Evolutionary conservation across 2,113 vertebrate genomes (phyloP).

Genomic region (Nycticebus coucang): DNA sequence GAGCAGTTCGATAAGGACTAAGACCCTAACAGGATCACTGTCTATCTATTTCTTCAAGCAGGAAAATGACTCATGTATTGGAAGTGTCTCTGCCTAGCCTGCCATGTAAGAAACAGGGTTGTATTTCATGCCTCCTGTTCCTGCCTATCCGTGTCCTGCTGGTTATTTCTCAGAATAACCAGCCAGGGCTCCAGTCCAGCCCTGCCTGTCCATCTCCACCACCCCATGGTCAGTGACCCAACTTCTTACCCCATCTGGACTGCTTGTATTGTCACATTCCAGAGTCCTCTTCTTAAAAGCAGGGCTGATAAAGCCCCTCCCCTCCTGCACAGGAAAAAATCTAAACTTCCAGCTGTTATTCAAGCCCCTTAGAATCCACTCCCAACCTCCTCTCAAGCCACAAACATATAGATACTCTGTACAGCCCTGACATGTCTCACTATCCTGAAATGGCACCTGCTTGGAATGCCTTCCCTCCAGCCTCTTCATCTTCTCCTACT

Average conservation of each 20-base stretch:
- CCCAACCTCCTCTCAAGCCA: background rate
- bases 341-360: background rate
- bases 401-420: rapidly evolving
- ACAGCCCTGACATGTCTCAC: background rate
- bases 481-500: background rate
- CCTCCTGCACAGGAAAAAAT: background rate
- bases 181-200: background rate
- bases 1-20: background rate
- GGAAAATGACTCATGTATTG: background rate
- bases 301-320: background rate
- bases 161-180: background rate
- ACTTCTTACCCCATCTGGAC: too few relatives aligned
- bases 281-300: background rate
- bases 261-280: background rate
- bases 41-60: background rate
- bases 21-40: background rate
- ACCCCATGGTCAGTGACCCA: too few relatives aligned
- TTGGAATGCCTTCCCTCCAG: background rate
- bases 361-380: background rate
- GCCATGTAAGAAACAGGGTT: background rate
- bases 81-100: background rate
- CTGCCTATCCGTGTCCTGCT: background rate
- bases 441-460: background rate
- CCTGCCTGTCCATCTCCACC: background rate
- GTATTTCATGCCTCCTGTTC: background rate